Percentiles rank a stretch among this genome's conserved stretches.
Conservation (phyloP, 1,140 invertebrate genomes). For the Coelopa frigida region DNA sequence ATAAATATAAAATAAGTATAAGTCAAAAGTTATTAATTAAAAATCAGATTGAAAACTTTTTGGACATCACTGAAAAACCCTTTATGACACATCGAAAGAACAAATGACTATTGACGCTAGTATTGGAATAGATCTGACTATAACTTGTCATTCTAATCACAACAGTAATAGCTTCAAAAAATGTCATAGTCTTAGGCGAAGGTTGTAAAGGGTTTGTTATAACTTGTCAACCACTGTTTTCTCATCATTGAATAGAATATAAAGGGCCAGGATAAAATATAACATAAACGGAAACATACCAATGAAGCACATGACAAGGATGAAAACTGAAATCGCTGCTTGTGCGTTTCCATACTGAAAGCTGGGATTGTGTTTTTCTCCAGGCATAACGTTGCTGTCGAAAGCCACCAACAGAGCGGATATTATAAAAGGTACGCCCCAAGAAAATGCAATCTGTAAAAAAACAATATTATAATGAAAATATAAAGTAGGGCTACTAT, state of each 20-base stretch:
- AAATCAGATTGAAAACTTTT: conserved; percentile 42
- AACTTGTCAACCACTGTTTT: conserved; percentile 6
- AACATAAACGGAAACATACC: conserved; percentile 48
- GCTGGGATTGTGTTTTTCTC: conserved; percentile 62
- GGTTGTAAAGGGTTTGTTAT: too few species aligned
- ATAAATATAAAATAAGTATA: neutral
- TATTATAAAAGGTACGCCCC: conserved; percentile 57
- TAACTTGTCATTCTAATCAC: conserved; percentile 3
- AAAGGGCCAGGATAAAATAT: neutral
- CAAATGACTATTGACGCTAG: neutral
- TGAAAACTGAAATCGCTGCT: conserved; percentile 57
- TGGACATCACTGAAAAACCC: conserved; percentile 10
- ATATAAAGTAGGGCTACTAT: neutral
- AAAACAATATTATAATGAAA: conserved; percentile 15
- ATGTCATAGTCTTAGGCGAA: too few species aligned
- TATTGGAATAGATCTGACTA: neutral
- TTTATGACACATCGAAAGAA: neutral
- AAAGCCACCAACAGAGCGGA: conserved; percentile 51
- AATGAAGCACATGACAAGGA: conserved; percentile 61
- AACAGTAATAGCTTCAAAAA: neutral
- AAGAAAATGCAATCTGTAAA: conserved; percentile 61
- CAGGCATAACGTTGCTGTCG: conserved; percentile 44
- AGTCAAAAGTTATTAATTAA: too few species aligned
- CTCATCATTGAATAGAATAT: neutral
- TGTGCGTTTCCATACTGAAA: conserved; percentile 72